Base-by-base conservation (phyloP, 2,888 invertebrate genomes). In the Dexiosoma caninum region DNA sequence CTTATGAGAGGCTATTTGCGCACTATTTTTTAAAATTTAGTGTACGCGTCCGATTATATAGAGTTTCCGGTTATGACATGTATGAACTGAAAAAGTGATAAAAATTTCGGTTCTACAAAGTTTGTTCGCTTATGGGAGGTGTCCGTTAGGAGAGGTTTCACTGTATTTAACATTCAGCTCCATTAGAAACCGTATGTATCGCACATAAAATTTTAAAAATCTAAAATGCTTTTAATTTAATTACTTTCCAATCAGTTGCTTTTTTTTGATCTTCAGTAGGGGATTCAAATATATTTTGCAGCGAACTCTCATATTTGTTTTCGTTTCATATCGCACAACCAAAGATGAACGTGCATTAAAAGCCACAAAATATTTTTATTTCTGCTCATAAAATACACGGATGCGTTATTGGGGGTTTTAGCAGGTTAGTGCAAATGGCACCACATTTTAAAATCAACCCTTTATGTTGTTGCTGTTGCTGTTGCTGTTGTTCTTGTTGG, bases 291-390 rank as follows among this genome's bases (percentile, higher is more conserved):
- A 46, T 7, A 40, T 42, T 53, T 0, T 6, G 5, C 21, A 23
- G 44, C 14, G n/a, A 30, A 44, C 12, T 8, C 19, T 16, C 46
- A 37, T 19, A 32, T 10, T 19, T 16, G 27, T 49, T 57, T 57
- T 49, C 62, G 19, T 8, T 51, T 49, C 40, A 23, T 69, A 57
- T 37, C 55, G 9, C 40, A 67, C 27, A 57, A 72, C 76, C 76
- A 76, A 72, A 67, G 62, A 72, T 76, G 76, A 76, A 77, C 80
- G 76, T 81, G 80, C 80, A 72, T 72, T 81, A 76, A 81, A 76
- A 67, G 60, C 76, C 76, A 76, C 76, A 81, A 76, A 71, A 72
- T 76, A 72, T 76, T 71, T 76, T 80, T 80, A 75, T 80, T 76
- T 60, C 69, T 81, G 76, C 62, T 55, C 55, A 71, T 35, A 53